Percentiles rank a stretch among this genome's conserved stretches.
These are phyloP conservation scores for Phoxinus phoxinus DNA, from an alignment of 2,113 vertebrate species.

Conservation along the genomic window DNA sequence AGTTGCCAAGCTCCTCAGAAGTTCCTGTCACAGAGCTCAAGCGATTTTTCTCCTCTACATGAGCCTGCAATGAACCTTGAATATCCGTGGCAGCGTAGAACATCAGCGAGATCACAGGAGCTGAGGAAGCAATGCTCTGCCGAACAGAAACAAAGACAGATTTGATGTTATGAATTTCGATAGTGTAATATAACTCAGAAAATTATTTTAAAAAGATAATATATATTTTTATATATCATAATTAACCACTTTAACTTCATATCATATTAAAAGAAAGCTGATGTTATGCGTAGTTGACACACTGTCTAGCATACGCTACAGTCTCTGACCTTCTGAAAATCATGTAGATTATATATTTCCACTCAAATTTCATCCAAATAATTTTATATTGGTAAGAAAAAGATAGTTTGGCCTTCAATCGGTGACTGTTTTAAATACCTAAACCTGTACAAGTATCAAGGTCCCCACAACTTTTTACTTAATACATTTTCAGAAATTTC, in stretches of 20 bases:
- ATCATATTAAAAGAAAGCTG: not conserved
- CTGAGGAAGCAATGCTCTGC: slow-evolving; percentile 69
- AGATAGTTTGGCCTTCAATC: not conserved
- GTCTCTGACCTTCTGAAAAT: not conserved
- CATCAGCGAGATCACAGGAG: slow-evolving; percentile 87
- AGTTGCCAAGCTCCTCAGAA: slow-evolving; percentile 87
- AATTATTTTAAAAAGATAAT: no score
- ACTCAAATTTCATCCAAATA: not conserved
- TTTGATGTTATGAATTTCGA: not conserved
- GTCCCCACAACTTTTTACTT: not conserved
- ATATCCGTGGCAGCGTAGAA: slow-evolving; percentile 91
- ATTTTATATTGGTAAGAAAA: not conserved
- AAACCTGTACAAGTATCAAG: not conserved
- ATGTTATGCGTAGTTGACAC: not conserved
- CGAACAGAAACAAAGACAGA: slow-evolving; percentile 33
- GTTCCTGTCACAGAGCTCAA: slow-evolving; percentile 80
- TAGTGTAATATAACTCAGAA: not conserved
- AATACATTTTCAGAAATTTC: not conserved
- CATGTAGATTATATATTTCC: not conserved
- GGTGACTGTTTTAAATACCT: not conserved
- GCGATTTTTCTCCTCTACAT: slow-evolving; percentile 75
- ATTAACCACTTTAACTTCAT: not conserved
- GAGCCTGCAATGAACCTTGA: slow-evolving; percentile 81
- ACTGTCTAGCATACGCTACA: not conserved
- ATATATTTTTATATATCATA: no score